phyloP scores from a whole-genome alignment of 2,113 vertebrate species.

The Boulengeromyrus knoepffleri region DNA sequence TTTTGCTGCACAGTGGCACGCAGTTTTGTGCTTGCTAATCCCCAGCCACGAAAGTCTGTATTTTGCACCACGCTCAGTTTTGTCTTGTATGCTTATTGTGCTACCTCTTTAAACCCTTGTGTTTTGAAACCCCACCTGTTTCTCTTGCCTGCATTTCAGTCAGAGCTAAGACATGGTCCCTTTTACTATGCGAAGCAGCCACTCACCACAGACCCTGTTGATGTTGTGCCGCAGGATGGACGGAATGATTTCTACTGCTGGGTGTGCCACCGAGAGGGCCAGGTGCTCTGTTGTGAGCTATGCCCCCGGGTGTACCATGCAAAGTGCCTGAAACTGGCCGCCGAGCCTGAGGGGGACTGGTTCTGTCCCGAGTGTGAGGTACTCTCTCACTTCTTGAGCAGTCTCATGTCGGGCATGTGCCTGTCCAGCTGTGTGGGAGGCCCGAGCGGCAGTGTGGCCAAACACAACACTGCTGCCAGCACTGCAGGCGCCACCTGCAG shows the following conservation, averaged over 20 bases:
- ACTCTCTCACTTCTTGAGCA: slow-evolving; percentile 39
- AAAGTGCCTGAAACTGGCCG: slow-evolving; percentile 99
- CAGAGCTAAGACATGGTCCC: slow-evolving; percentile 99
- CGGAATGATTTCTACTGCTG: slow-evolving; percentile 99
- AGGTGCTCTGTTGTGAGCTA: slow-evolving; percentile 99
- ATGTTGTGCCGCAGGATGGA: slow-evolving; percentile 99
- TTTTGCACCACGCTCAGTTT: neutral
- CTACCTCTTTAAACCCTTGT: slow-evolving; percentile 60
- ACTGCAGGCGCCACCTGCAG: neutral
- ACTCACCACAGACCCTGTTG: slow-evolving; percentile 99
- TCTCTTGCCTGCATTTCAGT: slow-evolving; percentile 99
- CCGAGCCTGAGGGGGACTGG: slow-evolving; percentile 99
- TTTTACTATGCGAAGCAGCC: slow-evolving; percentile 99
- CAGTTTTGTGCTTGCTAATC: neutral
- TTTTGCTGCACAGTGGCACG: neutral
- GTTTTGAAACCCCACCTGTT: slow-evolving; percentile 95
- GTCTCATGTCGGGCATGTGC: neutral
- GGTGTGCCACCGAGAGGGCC: slow-evolving; percentile 99
- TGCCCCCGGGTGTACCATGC: slow-evolving; percentile 99
- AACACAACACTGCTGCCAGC: neutral
- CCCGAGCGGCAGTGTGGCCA: neutral
- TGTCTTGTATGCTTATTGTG: slow-evolving; percentile 53
- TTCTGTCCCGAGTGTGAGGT: slow-evolving; percentile 99
- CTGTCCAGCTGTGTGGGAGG: neutral
- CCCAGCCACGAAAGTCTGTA: slow-evolving; percentile 2